Evolutionary conservation across 2,888 invertebrate species (phyloP).

Genomic region (Drosophila lacicola): DNA sequence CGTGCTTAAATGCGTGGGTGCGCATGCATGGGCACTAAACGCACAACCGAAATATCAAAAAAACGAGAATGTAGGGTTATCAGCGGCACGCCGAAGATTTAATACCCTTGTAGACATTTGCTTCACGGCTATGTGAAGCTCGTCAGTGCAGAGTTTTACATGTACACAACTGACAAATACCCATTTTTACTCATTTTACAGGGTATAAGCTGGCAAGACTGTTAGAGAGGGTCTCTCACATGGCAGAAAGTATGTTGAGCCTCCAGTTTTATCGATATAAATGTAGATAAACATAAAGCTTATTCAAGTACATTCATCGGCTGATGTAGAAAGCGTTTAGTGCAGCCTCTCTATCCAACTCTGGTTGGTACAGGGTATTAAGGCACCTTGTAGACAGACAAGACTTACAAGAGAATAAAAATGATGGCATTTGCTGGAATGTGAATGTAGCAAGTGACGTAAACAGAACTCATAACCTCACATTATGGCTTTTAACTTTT

Average conservation of each 20-base stretch:
- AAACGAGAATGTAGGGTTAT: background rate
- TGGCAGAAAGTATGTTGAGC: too few species aligned
- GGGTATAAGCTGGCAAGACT: too few species aligned
- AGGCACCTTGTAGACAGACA: background rate
- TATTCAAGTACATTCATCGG: too few species aligned
- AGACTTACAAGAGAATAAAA: background rate
- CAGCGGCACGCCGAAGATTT: too few species aligned
- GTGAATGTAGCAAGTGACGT: constrained; percentile 4
- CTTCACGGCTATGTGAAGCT: too few species aligned
- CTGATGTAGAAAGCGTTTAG: too few species aligned
- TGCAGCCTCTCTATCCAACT: too few species aligned
- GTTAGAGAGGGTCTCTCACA: too few species aligned
- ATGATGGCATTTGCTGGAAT: background rate
- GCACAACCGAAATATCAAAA: background rate
- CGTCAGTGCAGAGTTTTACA: too few species aligned
- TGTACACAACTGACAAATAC: background rate
- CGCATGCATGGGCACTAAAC: constrained; percentile 6
- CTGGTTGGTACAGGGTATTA: background rate
- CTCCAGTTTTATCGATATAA: too few species aligned
- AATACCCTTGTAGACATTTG: too few species aligned
- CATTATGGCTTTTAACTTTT: constrained; percentile 22
- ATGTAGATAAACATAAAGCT: too few species aligned
- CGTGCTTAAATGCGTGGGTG: background rate
- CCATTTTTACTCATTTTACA: background rate
- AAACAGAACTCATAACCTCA: constrained; percentile 34